Evolutionary conservation across 1,140 invertebrate genomes (phyloP), one percentile per base, ranked within the genome.

Genomic region (Tetramorium simillimum): DNA sequence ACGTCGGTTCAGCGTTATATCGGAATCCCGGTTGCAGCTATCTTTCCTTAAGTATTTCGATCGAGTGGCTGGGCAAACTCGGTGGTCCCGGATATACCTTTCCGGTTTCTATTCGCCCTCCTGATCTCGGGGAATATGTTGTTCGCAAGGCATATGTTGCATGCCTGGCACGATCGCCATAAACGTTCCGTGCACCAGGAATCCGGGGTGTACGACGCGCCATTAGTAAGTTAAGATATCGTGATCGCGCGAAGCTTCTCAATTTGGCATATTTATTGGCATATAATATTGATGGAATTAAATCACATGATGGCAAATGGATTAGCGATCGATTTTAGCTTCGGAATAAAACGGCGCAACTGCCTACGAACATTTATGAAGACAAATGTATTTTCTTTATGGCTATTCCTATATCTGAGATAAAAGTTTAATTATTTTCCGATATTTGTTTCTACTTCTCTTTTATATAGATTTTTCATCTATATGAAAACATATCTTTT

Each of bases 81-180:
- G 51, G 9, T 49, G 16, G 33, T 21, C 14, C 24, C n/a, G 33
- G 63, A n/a, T 16, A 46, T 49, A 78, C 24, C 67, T 28, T 69
- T 72, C 43, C 49, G 46, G 24, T 40, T 87, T 77, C 53, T 53
- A 51, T 69, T 86, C 85, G 56, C 56, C 60, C 53, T 67, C 10
- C 40, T 28, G 58, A 72, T 86, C 75, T 18, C 12, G 56, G 5
- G 56, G 58, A 77, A 78, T 65, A 85, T 63, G 75, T 78, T 65
- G 73, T 51, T 78, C 56, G 24, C 10, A 67, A 14, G 46, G 69
- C 80, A 53, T 84, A 86, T 62, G 56, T 49, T 53, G 78, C 85
- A 92, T 92, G 91, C 91, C 82, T 80, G 70, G 81, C 91, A 92
- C 90, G 89, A 91, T 80, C 73, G 56, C 86, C 86, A 90, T 91